Base-by-base conservation (phyloP, 2,888 invertebrate genomes). In the Hydriomena furcata region DNA sequence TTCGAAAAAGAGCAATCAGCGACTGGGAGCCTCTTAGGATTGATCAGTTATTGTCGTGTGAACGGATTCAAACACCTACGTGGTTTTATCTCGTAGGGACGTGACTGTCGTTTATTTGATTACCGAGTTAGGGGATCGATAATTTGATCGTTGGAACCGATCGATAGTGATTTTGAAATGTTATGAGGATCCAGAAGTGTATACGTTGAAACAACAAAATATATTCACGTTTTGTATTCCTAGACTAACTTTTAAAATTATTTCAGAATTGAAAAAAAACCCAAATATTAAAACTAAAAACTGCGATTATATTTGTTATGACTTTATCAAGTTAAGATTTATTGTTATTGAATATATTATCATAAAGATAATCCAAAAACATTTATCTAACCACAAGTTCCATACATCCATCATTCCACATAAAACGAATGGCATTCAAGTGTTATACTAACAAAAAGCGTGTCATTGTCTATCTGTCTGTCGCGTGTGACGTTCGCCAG, bases 31-130 rank as follows among this genome's bases (percentile, higher is more conserved):
- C n/a, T n/a, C 12, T 7, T 35, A 23, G 3, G 11, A 10, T 35
- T 17, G 5, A 6, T 6, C 7, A 31, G 1, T 13, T 13, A 31
- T 30, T 7, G 8, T 10, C 7, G 7, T 32, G 10, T 32, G 25
- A 17, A 42, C 42, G 13, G 0, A 41, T 5, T 2, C 7, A 7
- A 11, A 10, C 60, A 61, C 45, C 47, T 51, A 42, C 42, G 42
- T 41, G 41, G 20, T 43, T 10, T 21, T 44, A 13, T 36, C 23
- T 30, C 13, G 41, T 47, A 8, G 51, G 57, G 45, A 76, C 75
- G 78, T 79, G 82, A 79, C 70, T 67, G 71, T 76, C 76, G 68
- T 75, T 74, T 78, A 72, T 76, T 76, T 77, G 70, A 64, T 63
- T 68, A 68, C 62, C 58, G 58, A 63, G 61, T 68, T 68, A 65